These are phyloP conservation scores for Drosophila glabriapex DNA, from an alignment of 2,888 invertebrate genomes.

Conservation along the genomic window DNA sequence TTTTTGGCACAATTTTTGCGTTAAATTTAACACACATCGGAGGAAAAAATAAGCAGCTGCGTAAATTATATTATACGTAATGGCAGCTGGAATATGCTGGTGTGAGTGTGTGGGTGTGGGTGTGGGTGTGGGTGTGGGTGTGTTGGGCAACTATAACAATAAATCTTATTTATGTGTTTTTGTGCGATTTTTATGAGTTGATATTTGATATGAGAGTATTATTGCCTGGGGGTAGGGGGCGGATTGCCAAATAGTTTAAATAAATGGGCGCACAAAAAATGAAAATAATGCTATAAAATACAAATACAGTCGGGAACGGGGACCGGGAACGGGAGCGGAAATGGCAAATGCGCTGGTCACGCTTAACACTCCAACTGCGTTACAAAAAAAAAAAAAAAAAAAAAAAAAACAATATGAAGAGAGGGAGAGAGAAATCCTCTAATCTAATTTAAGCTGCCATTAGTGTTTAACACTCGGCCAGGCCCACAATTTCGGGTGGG, in stretches of 20 bases:
- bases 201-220: constrained; percentile 58
- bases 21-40: constrained; percentile 68
- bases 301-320: constrained; percentile 53
- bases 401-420: no score
- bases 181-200: constrained; percentile 79
- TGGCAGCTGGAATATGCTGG: constrained; percentile 27
- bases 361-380: constrained; percentile 40
- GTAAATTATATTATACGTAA: constrained; percentile 61
- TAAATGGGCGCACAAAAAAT: constrained; percentile 57
- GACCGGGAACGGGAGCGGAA: constrained; percentile 49
- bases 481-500: constrained; percentile 17
- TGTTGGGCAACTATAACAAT: constrained; percentile 65
- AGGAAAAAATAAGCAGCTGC: constrained; percentile 2
- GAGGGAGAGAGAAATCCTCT: constrained; percentile 23
- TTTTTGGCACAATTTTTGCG: constrained; percentile 67
- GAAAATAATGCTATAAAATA: constrained; percentile 64
- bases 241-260: constrained; percentile 68
- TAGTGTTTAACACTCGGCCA: constrained; percentile 73
- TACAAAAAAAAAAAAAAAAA: not conserved
- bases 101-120: not conserved
- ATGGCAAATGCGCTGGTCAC: constrained; percentile 74
- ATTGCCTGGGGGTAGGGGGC: constrained; percentile 2
- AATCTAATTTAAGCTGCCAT: constrained; percentile 81
- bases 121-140: constrained; percentile 20
- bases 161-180: constrained; percentile 77